These are phyloP conservation scores for Myotis yumanensis DNA, from an alignment of 2,113 vertebrate genomes.

Conservation along the genomic window DNA sequence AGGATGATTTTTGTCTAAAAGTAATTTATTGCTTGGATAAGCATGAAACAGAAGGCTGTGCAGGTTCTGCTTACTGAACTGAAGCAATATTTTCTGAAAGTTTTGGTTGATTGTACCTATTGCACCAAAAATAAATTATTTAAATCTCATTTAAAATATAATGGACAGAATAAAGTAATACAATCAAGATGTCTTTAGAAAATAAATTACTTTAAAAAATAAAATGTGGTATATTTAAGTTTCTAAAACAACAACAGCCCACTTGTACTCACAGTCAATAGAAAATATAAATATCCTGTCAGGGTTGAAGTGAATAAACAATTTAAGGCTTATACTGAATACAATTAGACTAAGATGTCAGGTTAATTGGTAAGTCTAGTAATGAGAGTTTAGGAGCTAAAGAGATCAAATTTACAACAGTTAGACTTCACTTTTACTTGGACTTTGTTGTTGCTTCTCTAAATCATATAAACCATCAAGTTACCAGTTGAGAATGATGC, in stretches of 20 bases:
- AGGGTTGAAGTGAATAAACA: neutral
- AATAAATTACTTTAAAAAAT: conserved; percentile 55
- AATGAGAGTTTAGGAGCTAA: neutral
- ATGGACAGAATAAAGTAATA: neutral
- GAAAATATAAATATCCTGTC: conserved; percentile 12
- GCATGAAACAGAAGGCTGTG: conserved; percentile 42
- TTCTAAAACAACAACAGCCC: conserved; percentile 18
- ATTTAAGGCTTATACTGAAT: neutral
- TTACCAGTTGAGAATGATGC: neutral
- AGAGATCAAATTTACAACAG: neutral
- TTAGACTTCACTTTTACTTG: neutral
- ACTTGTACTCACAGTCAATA: neutral
- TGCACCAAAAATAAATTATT: conserved; percentile 49
- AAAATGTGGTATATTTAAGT: neutral
- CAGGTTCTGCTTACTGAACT: neutral
- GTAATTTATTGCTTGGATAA: conserved; percentile 69
- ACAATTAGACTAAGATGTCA: neutral
- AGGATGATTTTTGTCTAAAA: conserved; percentile 61
- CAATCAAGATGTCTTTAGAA: conserved; percentile 20
- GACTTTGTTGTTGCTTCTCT: conserved; percentile 14
- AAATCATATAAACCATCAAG: conserved; percentile 28
- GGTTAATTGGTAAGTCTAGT: neutral
- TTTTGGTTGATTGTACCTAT: conserved; percentile 43
- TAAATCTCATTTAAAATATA: conserved; percentile 42
- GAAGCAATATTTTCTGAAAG: conserved; percentile 38